Evolutionary conservation across 2,113 vertebrate species (phyloP), one percentile per base, ranked within the genome.

Genomic region (Zosterops borbonicus): DNA sequence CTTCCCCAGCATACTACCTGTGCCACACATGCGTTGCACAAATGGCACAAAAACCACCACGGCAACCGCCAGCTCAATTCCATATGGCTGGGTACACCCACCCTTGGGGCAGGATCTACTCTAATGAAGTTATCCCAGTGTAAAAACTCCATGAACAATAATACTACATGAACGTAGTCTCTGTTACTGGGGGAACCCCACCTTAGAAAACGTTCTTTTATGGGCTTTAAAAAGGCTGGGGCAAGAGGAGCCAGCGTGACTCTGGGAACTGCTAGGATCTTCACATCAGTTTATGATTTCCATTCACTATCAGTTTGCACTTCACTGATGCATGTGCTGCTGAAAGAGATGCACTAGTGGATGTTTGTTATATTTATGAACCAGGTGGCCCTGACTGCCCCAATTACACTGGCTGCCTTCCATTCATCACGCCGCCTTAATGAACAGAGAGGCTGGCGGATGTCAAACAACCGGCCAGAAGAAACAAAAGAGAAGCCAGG

Each of bases 401-500:
- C 7, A 46, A 79, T 81, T 60, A 78, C 59, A 33, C 82, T 95
- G 35, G 9, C 74, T 69, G 93, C 87, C 42, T 87, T 87, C 91
- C 70, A 94, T 95, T 70, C 83, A 68, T 67, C 70, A 14, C 0
- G 3, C 18, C 1, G 8, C 76, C 76, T 74, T 93, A 93, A 96
- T 83, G 70, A 91, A 87, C 53, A 83, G 83, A 58, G 44, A 88
- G 37, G 37, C 83, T 42, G 89, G 82, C 3, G 25, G 56, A 93
- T 84, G 91, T 96, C 90, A 95, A 94, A 84, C 81, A 95, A 68
- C 28, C 82, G 87, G 63, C 37, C 91, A 90, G 94, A 67, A 79
- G 92, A 95, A 97, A 93, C 68, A 95, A 96, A 96, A 74, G 79
- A 83, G 80, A 89, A 93, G 62, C 77, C 91, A 90, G 89, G 74